Evolutionary conservation across 2,888 invertebrate species (phyloP).

Genomic region (Caenorhabditis sinica): DNA sequence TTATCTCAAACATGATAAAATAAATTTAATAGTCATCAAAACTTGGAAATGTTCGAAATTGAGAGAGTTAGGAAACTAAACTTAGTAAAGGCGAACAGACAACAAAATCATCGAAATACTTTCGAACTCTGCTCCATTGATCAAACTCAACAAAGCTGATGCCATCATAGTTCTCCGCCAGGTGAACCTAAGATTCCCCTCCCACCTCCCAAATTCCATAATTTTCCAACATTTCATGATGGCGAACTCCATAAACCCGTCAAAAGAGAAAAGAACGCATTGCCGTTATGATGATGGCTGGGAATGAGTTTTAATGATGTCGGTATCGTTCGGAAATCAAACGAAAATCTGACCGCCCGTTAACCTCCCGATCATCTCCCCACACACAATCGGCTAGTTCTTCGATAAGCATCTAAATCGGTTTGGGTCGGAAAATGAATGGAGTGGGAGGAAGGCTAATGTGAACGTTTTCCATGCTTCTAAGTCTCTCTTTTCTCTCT

Average conservation of each 20-base stretch:
- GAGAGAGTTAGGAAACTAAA: no score
- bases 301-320: slow-evolving; percentile 11
- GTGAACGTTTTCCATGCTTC: slow-evolving; percentile 11
- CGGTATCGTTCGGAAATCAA: slow-evolving; percentile 17
- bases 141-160: no score
- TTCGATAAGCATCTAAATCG: slow-evolving; percentile 66
- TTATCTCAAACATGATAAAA: no score
- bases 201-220: no score
- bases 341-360: slow-evolving; percentile 18
- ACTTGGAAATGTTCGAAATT: no score
- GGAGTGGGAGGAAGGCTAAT: slow-evolving; percentile 18
- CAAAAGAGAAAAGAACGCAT: not conserved
- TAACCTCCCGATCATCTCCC: slow-evolving; percentile 5
- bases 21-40: no score
- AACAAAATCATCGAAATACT: no score
- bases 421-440: slow-evolving; percentile 51
- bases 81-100: no score
- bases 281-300: not conserved
- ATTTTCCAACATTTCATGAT: not conserved
- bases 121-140: no score
- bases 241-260: slow-evolving; percentile 2
- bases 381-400: slow-evolving; percentile 23
- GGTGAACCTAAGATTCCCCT: no score
- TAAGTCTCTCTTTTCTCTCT: slow-evolving; percentile 7
- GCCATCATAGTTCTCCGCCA: no score